Conservation (phyloP, 2,113 vertebrate species). For the Xerus inauris region DNA sequence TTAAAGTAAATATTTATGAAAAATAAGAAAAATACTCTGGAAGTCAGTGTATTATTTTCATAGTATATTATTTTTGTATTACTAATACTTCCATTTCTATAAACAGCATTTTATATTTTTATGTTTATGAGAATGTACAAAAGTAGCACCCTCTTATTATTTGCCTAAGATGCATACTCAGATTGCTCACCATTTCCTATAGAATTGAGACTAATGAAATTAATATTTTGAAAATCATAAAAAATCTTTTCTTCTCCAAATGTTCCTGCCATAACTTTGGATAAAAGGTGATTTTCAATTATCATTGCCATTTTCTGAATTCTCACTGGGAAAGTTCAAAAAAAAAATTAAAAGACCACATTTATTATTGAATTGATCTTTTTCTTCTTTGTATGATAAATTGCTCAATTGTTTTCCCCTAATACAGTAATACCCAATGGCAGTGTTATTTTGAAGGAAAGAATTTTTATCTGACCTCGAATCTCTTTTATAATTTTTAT, state of each 20-base stretch:
- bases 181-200: background rate
- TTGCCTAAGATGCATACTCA: background rate
- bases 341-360: background rate
- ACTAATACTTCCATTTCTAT: background rate
- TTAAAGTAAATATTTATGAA: background rate
- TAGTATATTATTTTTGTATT: background rate
- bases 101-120: background rate
- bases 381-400: background rate
- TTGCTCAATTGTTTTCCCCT: background rate
- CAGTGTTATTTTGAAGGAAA: background rate
- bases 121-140: background rate
- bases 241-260: background rate
- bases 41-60: background rate
- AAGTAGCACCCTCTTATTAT: background rate
- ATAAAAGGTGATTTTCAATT: background rate
- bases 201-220: background rate
- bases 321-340: background rate
- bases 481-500: background rate
- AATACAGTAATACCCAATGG: background rate
- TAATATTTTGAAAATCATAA: no score
- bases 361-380: background rate
- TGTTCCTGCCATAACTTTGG: background rate
- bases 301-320: background rate
- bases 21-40: background rate
- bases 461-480: background rate